A percentile compares a stretch with the other conserved stretches of the same genome.
Conservation (phyloP, 1,140 invertebrate species). For the Amyelois transitella region DNA sequence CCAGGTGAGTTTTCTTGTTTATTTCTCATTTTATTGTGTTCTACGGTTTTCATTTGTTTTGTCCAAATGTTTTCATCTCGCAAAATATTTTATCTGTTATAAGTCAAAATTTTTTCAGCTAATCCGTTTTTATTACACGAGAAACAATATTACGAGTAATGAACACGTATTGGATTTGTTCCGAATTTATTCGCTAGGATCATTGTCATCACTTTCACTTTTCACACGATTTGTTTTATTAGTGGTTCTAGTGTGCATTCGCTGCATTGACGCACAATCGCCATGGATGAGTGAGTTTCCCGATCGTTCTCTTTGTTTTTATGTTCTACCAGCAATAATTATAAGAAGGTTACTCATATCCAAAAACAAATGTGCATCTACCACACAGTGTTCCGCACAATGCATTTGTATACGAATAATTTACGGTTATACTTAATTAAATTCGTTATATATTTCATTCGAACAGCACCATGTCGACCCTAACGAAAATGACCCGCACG, state of each 20-base stretch:
- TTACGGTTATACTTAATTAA: conserved; percentile 1
- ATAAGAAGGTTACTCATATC: conserved; percentile 58
- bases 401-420: conserved; percentile 4
- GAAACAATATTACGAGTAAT: conserved; percentile 68
- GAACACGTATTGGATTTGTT: conserved; percentile 73
- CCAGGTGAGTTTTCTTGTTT: conserved; percentile 73
- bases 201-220: conserved; percentile 74
- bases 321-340: conserved; percentile 57
- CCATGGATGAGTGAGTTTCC: conserved; percentile 70
- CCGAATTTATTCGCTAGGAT: conserved; percentile 70
- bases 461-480: conserved; percentile 68
- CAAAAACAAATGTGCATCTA: conserved; percentile 41
- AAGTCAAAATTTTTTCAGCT: conserved; percentile 68
- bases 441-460: conserved; percentile 28
- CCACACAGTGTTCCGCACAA: conserved; percentile 27
- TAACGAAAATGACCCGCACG: conserved; percentile 75
- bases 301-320: conserved; percentile 40
- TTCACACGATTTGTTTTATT: conserved; percentile 56
- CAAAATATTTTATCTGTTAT: conserved; percentile 63
- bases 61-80: conserved; percentile 63
- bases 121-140: conserved; percentile 58
- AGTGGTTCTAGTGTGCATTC: conserved; percentile 54
- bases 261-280: conserved; percentile 45
- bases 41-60: conserved; percentile 70
- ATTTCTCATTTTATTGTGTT: conserved; percentile 70